Evolutionary conservation across 2,888 invertebrate species (phyloP).

Genomic region (Chymomyza procnemis): DNA sequence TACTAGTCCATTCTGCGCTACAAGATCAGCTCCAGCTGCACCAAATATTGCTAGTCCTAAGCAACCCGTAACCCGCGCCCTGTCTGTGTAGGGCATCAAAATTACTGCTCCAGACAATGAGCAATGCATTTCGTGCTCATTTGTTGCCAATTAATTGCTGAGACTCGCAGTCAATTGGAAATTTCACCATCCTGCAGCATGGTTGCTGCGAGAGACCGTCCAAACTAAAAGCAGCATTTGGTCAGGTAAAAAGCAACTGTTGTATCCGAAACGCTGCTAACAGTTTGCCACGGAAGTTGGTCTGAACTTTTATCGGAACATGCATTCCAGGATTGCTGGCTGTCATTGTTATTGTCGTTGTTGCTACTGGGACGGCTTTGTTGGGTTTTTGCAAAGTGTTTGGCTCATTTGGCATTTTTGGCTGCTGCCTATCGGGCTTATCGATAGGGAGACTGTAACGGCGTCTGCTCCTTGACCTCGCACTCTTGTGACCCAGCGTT

Average conservation of each 20-base stretch:
- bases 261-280: neutral
- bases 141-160: conserved; percentile 72
- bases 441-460: neutral
- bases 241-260: neutral
- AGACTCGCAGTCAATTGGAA: conserved; percentile 71
- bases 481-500: conserved; percentile 16
- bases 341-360: conserved; percentile 17
- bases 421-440: neutral
- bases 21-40: too few relatives aligned
- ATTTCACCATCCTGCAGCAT: conserved; percentile 34
- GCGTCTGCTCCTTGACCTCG: conserved; percentile 26
- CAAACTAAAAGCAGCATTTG: neutral
- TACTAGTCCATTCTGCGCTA: too few relatives aligned
- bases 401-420: conserved; percentile 4
- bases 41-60: too few relatives aligned
- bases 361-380: neutral
- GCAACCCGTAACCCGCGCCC: too few relatives aligned
- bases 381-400: neutral
- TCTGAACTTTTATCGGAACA: neutral
- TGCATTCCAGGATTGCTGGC: neutral
- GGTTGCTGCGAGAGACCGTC: conserved; percentile 18
- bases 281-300: neutral
- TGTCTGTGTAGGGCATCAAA: neutral
- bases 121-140: conserved; percentile 56
- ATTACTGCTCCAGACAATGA: conserved; percentile 1